phyloP scores from a whole-genome alignment of 2,888 invertebrate species.

The Noctua janthina region DNA sequence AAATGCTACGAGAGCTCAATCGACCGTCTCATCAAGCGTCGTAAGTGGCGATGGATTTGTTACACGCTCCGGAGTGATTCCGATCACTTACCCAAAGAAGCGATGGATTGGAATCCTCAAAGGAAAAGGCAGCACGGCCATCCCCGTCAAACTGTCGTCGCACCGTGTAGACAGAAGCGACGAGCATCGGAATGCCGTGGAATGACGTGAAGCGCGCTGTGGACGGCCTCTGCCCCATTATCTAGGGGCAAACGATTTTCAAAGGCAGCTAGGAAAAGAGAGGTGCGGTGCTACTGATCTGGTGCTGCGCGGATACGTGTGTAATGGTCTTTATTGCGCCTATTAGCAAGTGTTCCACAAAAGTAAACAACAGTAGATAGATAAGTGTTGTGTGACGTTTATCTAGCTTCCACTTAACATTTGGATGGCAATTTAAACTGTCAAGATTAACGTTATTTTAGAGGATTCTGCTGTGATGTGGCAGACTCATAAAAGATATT shows the following conservation, averaged over 20 bases:
- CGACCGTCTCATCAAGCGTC: background rate
- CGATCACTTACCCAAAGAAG: background rate
- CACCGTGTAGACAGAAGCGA: background rate
- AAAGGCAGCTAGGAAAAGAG: background rate
- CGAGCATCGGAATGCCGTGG: background rate
- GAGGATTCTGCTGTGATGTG: constrained; percentile 3
- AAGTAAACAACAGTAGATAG: constrained; percentile 12
- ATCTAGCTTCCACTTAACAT: constrained; percentile 23
- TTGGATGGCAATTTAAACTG: constrained; percentile 25
- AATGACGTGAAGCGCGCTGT: background rate
- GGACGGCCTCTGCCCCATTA: background rate
- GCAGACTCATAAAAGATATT: constrained; percentile 13
- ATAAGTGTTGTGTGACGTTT: constrained; percentile 19
- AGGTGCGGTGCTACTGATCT: background rate
- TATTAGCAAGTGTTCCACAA: constrained; percentile 6
- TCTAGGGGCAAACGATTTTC: background rate
- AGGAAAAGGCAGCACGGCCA: background rate
- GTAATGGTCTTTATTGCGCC: background rate
- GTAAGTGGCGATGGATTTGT: background rate
- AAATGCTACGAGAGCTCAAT: background rate
- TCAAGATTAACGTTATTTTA: constrained; percentile 26
- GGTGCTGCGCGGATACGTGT: background rate
- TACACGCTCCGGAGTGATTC: background rate
- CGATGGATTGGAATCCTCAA: background rate
- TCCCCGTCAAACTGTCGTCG: too few species aligned